phyloP scores from a whole-genome alignment of 2,888 invertebrate genomes.

The Eupithecia abbreviata region DNA sequence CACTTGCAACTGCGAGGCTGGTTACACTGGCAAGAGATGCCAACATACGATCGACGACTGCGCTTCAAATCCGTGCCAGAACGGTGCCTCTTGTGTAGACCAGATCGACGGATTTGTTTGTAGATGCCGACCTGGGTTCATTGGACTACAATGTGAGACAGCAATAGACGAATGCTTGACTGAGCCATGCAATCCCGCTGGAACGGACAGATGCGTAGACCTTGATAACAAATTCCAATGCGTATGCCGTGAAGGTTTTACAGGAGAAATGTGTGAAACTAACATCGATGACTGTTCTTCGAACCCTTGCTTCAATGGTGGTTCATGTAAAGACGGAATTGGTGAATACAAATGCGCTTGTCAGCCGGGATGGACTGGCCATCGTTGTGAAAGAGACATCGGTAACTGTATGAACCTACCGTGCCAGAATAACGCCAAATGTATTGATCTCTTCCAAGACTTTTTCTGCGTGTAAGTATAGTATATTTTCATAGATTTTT shows the following conservation, averaged over 20 bases:
- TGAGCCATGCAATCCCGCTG: slow-evolving; percentile 95
- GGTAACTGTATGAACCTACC: slow-evolving; percentile 93
- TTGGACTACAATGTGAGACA: slow-evolving; percentile 96
- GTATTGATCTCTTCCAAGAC: slow-evolving; percentile 96
- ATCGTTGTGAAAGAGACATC: slow-evolving; percentile 93
- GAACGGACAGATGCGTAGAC: slow-evolving; percentile 95
- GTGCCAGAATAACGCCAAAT: slow-evolving; percentile 96
- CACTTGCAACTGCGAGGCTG: slow-evolving; percentile 95
- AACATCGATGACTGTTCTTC: slow-evolving; percentile 95
- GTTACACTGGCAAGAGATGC: slow-evolving; percentile 96
- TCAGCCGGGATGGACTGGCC: slow-evolving; percentile 93
- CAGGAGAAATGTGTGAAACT: slow-evolving; percentile 91
- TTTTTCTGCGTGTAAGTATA: slow-evolving; percentile 93
- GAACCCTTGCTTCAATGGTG: slow-evolving; percentile 94
- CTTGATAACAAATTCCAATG: slow-evolving; percentile 94
- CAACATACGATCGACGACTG: slow-evolving; percentile 97
- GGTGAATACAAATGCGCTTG: slow-evolving; percentile 93
- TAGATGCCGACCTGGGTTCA: slow-evolving; percentile 96
- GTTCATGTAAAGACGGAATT: slow-evolving; percentile 93
- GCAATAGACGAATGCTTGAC: slow-evolving; percentile 96
- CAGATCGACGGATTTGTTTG: slow-evolving; percentile 95
- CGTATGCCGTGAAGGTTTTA: slow-evolving; percentile 94
- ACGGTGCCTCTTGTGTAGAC: slow-evolving; percentile 94
- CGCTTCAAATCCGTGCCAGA: slow-evolving; percentile 94
- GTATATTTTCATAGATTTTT: neutral